Percentiles rank a stretch among this genome's conserved stretches.
phyloP scores from a whole-genome alignment of 2,113 vertebrate species.

The Xiphorhynchus elegans region DNA sequence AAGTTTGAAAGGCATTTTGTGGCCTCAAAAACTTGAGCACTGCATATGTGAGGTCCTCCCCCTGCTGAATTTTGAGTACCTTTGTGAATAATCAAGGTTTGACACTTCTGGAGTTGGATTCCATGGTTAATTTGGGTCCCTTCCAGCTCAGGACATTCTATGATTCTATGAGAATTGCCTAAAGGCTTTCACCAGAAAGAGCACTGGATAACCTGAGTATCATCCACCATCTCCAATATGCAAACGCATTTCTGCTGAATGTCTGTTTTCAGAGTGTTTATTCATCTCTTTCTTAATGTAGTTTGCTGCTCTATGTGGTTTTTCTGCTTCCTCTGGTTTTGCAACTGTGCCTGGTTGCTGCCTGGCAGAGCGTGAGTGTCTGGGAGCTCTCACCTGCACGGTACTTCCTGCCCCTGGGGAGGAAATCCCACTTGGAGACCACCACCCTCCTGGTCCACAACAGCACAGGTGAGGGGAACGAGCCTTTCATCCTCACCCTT shows the following conservation, averaged over 20 bases:
- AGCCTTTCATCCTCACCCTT: not conserved
- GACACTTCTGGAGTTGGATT: not conserved
- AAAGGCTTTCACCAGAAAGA: not conserved
- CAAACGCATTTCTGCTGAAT: not conserved
- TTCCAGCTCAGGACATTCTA: not conserved
- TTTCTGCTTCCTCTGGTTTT: slow-evolving; percentile 47
- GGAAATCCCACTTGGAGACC: slow-evolving; percentile 50
- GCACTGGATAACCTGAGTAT: accelerated
- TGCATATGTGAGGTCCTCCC: not conserved
- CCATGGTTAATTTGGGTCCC: not conserved
- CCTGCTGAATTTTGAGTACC: not conserved
- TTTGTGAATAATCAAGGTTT: not conserved
- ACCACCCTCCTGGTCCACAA: slow-evolving; percentile 76
- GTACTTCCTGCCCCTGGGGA: slow-evolving; percentile 76
- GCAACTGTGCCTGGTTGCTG: not conserved
- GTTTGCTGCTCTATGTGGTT: slow-evolving; percentile 37
- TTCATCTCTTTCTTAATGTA: not conserved
- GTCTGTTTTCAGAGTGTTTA: not conserved
- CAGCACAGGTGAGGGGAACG: not conserved
- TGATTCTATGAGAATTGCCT: not conserved
- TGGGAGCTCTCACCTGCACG: slow-evolving; percentile 39
- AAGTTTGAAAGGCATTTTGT: slow-evolving; percentile 59
- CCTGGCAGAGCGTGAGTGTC: not conserved
- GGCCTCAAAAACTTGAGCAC: not conserved
- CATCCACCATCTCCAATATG: accelerated